These are phyloP conservation scores for Entomyzon cyanotis DNA, from an alignment of 2,113 vertebrate species.

Conservation along the genomic window DNA sequence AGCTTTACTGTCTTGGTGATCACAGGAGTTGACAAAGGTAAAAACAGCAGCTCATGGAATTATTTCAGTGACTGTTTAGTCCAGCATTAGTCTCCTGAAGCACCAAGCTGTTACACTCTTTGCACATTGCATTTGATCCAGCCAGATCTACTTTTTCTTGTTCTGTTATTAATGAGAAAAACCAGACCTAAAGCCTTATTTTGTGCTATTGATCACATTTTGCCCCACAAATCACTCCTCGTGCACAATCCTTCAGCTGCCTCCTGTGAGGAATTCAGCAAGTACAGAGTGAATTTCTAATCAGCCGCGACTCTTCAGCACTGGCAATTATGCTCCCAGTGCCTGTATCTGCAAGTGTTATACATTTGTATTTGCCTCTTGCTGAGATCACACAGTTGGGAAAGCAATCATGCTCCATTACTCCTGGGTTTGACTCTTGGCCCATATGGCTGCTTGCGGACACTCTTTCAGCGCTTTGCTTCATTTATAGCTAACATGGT, in stretches of 20 bases:
- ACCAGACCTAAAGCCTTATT: constrained; percentile 11
- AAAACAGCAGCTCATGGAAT: background rate
- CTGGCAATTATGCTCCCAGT: constrained; percentile 46
- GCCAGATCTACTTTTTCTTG: background rate
- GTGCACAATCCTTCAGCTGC: background rate
- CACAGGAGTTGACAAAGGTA: background rate
- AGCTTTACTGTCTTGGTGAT: background rate
- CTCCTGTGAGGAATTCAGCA: constrained; percentile 27
- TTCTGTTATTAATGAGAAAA: constrained; percentile 27
- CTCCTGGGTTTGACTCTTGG: constrained; percentile 44
- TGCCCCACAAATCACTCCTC: constrained; percentile 31
- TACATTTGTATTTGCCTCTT: constrained; percentile 42
- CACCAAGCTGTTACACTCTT: background rate
- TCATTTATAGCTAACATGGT: constrained; percentile 18
- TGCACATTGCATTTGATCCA: background rate
- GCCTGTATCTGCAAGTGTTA: background rate
- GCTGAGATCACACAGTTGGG: constrained; percentile 27
- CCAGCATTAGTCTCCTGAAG: background rate
- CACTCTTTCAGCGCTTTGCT: background rate
- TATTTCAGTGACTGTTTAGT: background rate
- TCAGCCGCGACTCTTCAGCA: constrained; percentile 7
- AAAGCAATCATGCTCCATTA: constrained; percentile 39
- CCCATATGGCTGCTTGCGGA: constrained; percentile 16
- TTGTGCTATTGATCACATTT: constrained; percentile 35
- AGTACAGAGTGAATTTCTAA: constrained; percentile 39